phyloP scores from a whole-genome alignment of 2,888 invertebrate genomes.

The Rhyacophila evoluta region DNA sequence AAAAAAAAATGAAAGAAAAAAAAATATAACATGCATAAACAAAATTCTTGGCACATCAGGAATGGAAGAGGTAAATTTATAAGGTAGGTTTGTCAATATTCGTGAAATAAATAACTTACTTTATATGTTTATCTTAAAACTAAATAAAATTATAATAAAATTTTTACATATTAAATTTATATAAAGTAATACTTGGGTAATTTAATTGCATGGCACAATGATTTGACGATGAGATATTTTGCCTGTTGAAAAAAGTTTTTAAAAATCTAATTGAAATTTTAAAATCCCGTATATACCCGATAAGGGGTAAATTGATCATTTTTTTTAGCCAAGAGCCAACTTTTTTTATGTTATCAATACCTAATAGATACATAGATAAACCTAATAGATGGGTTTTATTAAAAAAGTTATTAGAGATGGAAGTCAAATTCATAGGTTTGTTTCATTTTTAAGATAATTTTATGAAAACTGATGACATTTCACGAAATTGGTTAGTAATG shows the following conservation, averaged over 20 bases:
- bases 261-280: background rate
- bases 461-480: too few relatives aligned
- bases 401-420: too few relatives aligned
- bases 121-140: background rate
- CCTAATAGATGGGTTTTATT: too few relatives aligned
- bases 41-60: conserved; percentile 12
- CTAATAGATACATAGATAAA: too few relatives aligned
- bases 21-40: background rate
- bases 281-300: too few relatives aligned
- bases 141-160: background rate
- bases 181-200: conserved; percentile 6
- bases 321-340: too few relatives aligned
- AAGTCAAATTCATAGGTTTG: too few relatives aligned
- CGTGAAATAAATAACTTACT: conserved; percentile 2
- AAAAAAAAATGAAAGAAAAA: background rate
- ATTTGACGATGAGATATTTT: conserved; percentile 13
- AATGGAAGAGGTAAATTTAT: conserved; percentile 24
- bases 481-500: too few relatives aligned
- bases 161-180: background rate
- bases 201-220: conserved; percentile 15
- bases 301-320: too few relatives aligned
- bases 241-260: background rate
- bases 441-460: too few relatives aligned
- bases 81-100: conserved; percentile 4
- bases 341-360: too few relatives aligned